phyloP scores from a whole-genome alignment of 2,113 vertebrate species.

The Marcusenius ussheri region DNA sequence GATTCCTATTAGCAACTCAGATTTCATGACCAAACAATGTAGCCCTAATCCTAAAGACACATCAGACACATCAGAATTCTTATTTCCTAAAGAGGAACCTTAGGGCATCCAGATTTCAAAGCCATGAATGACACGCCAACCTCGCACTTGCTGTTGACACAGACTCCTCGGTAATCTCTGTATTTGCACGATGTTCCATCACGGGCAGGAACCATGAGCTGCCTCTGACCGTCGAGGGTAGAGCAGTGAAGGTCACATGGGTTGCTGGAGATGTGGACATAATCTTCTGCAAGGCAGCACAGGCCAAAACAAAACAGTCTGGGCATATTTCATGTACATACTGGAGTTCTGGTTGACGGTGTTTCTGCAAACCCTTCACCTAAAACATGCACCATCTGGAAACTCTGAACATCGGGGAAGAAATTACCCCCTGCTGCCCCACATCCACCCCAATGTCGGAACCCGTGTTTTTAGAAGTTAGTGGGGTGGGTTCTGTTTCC shows the following conservation, averaged over 20 bases:
- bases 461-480: background rate
- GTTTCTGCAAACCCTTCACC: background rate
- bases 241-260: conserved; percentile 96
- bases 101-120: background rate
- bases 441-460: background rate
- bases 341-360: background rate
- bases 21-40: background rate
- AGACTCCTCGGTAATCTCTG: conserved; percentile 87
- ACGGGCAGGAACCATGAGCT: conserved; percentile 86
- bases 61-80: background rate
- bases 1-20: background rate
- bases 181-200: conserved; percentile 98
- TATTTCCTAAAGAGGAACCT: background rate
- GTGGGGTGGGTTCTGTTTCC: background rate
- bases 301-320: conserved; percentile 19
- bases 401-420: background rate
- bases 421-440: background rate
- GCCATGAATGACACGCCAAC: conserved; percentile 64
- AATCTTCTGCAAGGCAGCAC: conserved; percentile 71
- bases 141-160: conserved; percentile 96
- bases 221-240: conserved; percentile 87
- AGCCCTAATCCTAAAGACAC: background rate
- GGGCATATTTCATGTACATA: background rate
- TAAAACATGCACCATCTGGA: background rate
- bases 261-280: conserved; percentile 97